Evolutionary conservation across 1,140 invertebrate genomes (phyloP), one percentile per base, ranked within the genome.

Genomic region (Andrena cerasifolii): DNA sequence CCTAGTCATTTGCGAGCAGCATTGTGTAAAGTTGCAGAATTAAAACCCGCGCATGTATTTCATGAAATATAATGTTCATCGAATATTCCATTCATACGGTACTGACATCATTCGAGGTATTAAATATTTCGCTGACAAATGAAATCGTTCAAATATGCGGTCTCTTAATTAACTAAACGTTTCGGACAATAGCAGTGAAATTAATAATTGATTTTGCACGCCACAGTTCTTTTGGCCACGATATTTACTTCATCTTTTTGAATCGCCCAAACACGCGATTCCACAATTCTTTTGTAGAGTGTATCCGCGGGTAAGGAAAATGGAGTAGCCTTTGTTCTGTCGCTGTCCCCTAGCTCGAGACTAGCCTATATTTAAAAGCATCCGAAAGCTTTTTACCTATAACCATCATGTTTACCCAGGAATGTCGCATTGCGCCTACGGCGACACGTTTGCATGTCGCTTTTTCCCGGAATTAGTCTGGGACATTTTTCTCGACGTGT

Each of bases 381-480:
- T 73, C 33, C 59, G 59, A 74, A 43, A 74, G 45, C 71, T 31
- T 67, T 59, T 75, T 56, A 56, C 53, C 49, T 75, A 67, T 47
- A 68, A 71, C 49, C 28, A 21, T 61, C 56, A 66, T 78, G 62
- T 83, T 84, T 68, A 74, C 70, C 73, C 47, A 36, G 70, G 71
- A 76, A 78, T 84, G 75, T 80, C 63, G 54, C 59, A 80, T 72
- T 82, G 62, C 74, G 74, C 74, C 54, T 53, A 40, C 31, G 33
- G 54, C 61, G 61, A 58, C 53, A 83, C 43, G 59, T 67, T 49
- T 31, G 18, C 40, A 40, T 75, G 45, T 71, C 61, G 18, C 33
- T 47, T 54, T 61, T 58, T 72, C 40, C 28, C 47, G 28, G 18
- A 67, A 59, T 82, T 79, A 68, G 62, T 47, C 63, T 26, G 14